Base-by-base conservation (phyloP, 1,140 invertebrate species). In the Drosophila gunungcola region DNA sequence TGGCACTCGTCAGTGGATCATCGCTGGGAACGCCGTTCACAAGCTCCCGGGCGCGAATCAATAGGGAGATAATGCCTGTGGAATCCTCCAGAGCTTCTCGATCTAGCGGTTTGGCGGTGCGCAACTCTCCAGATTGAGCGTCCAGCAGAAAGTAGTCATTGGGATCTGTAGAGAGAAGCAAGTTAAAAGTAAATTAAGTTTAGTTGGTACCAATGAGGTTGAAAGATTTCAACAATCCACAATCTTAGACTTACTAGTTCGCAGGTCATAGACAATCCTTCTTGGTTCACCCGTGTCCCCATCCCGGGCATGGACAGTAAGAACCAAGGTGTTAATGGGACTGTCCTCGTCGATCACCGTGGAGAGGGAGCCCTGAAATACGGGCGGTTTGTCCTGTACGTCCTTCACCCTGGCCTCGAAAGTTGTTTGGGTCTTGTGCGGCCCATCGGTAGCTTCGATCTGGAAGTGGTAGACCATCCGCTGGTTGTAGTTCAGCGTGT, bases 141-240 rank as follows among this genome's bases (percentile, higher is more conserved):
- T 98, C 96, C 75, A 98, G 83, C 9, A 96, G 93, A 90, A 98
- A 98, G 88, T 97, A 97, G 83, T 98, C 96, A 84, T 96, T 95
- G 4, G 97, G 97, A 94, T 98, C 97, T 97, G 78, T 9, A 1
- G 48, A 4, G 21, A 3, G 4, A 10, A n/a, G n/a, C 16, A 11
- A 16, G 7, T 11, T 10, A 9, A 16, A 7, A 7, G 9, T 11
- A 38, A 38, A 9, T 9, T 11, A 3, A 12, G 36, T n/a, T 48
- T 1, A 48, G 2, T 41, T 29, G 9, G 3, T 1, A 4, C 0
- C 41, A 38, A 21, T 3, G 16, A 21, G 16, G 16, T 41, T 1
- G 6, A 56, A 3, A 34, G n/a, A 63, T 48, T 57, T 11, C 0
- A 12, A 9, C 10, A 3, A 11, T 3, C 10, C 2, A 7, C 0